Evolutionary conservation across 2,797 vertebrate species (phyloP), one percentile per base, ranked within the genome.

Genomic region (Taenioides sp.): DNA sequence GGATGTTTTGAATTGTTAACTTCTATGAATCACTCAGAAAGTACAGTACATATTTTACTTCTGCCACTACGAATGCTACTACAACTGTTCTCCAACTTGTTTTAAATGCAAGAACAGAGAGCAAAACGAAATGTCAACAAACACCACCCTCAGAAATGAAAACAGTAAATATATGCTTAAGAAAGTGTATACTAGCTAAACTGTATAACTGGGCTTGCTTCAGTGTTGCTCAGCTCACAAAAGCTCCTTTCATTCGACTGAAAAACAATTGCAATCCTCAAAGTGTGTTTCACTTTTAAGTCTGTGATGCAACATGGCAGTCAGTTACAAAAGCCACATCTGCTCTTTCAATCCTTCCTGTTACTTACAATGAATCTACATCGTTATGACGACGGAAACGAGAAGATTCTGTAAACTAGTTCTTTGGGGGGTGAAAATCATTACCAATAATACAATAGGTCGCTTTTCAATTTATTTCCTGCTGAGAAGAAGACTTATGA

Each of bases 401-500:
- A 43, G 43, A 18, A 50, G 23, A 50, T 25, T 43, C 23, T 10
- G 25, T 49, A 65, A 65, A 65, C 40, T 49, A 27, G 22, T 23
- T 27, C 23, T 65, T 23, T 12, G 16, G 58, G 5, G 16, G 18
- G 20, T 37, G 25, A 27, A 65, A 25, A 65, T 49, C 63, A 47
- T 65, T 25, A 54, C 50, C 7, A 74, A 28, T 57, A 66, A 73
- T 63, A 49, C 61, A 70, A 72, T 14, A 34, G 60, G 59, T n/a
- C 52, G 27, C 67, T 74, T 80, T 43, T 69, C 23, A 40, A 50
- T 67, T 47, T 37, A 50, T 34, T 71, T 64, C 17, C 12, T 28
- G 1, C n/a, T 34, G 49, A 52, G 47, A 17, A 25, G 25, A 23
- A 31, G 59, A 59, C 37, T 68, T 43, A 59, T 25, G 47, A 77